Conservation (phyloP, 2,888 invertebrate species). For the Norana najaformis region DNA sequence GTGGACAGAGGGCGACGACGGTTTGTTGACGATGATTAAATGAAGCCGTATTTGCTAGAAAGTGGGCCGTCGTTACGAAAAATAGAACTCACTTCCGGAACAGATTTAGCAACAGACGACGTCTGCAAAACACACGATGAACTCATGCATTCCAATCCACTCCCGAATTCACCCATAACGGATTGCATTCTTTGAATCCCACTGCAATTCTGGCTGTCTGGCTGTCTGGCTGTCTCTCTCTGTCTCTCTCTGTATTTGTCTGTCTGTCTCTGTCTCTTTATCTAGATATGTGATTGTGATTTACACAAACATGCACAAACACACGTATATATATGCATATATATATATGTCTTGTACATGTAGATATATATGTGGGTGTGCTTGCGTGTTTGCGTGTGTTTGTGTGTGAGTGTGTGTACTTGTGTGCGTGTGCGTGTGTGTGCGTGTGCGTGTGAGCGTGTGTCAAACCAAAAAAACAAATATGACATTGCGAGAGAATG, state of each 20-base stretch:
- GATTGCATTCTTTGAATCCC: neutral
- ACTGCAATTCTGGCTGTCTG: too few species aligned
- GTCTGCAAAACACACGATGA: neutral
- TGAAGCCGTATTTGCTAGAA: neutral
- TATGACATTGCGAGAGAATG: too few species aligned
- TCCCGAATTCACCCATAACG: neutral
- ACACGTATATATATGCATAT: too few species aligned
- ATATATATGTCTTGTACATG: too few species aligned
- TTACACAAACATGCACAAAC: too few species aligned
- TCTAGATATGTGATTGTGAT: too few species aligned
- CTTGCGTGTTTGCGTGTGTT: too few species aligned
- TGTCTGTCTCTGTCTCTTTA: neutral
- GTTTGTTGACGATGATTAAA: neutral
- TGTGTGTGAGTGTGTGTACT: neutral
- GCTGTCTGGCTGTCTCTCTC: neutral
- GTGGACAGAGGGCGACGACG: neutral
- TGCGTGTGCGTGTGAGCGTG: too few species aligned
- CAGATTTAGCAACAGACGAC: neutral
- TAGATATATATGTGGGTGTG: too few species aligned
- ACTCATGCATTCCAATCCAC: neutral
- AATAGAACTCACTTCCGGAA: neutral
- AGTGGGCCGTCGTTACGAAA: neutral
- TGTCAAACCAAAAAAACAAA: too few species aligned
- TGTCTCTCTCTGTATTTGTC: neutral
- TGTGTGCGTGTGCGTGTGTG: neutral